Evolutionary conservation across 2,113 vertebrate genomes (phyloP).

Genomic region (Scomber colias): DNA sequence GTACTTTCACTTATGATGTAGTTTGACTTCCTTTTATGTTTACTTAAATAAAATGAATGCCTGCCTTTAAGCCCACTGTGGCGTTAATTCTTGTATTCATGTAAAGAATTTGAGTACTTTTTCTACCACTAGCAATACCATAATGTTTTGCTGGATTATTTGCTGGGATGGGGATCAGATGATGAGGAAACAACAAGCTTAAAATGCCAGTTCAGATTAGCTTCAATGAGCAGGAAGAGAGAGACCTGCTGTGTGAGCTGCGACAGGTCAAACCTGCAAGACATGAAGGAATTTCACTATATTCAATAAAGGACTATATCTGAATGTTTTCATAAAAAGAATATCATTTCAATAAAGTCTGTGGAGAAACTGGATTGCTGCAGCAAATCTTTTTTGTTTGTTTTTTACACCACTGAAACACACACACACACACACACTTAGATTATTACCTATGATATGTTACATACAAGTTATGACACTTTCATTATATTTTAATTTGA

Average conservation of each 20-base stretch:
- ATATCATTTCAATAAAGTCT: neutral
- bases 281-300: slow-evolving; percentile 3
- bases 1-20: no score
- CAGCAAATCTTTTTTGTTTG: neutral
- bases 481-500: neutral
- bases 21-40: no score
- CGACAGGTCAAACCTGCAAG: slow-evolving; percentile 1
- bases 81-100: neutral
- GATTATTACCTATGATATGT: neutral
- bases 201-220: slow-evolving; percentile 66
- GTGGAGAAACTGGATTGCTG: neutral
- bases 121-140: neutral
- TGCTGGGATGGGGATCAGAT: slow-evolving; percentile 13
- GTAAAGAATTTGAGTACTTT: neutral
- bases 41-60: neutral
- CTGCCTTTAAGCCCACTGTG: neutral
- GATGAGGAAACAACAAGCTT: slow-evolving; percentile 41
- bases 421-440: no score
- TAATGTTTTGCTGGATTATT: neutral
- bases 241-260: slow-evolving; percentile 2
- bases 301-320: neutral
- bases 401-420: no score
- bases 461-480: neutral
- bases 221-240: neutral
- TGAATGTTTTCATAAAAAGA: neutral